Evolutionary conservation across 1,140 invertebrate genomes (phyloP), one percentile per base, ranked within the genome.

Genomic region (Orius insidiosus): DNA sequence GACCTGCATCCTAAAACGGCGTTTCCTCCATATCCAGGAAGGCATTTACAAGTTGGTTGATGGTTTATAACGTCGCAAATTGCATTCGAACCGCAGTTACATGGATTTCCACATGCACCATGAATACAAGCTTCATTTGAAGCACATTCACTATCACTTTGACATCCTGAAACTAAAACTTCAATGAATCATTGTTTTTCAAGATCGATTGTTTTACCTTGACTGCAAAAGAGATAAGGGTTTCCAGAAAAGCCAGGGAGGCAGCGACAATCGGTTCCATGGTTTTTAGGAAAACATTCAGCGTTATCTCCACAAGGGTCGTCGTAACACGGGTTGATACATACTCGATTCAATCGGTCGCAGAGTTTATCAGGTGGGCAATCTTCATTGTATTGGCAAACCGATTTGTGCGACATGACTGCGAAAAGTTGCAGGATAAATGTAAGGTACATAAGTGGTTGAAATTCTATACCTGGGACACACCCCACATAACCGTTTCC

Each of bases 311-410:
- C 86, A 56, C 87, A 93, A 35, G 75, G 77, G 54, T 82, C 78
- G 53, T 82, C 76, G 48, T 71, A 66, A 56, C 86, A 93, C 16
- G 85, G 84, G 65, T 80, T 86, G 37, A 83, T 77, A 58, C 84
- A 89, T 32, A 78, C 70, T 56, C 83, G 68, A 54, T 86, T 86
- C 9, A 85, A 63, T 44, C 81, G 69, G 63, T 87, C 83, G 58
- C 84, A 88, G 2, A 83, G 64, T 53, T 84, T 74, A 50, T 80
- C 70, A 1, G 80, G 76, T 47, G 83, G 80, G 62, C 85, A 89
- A 55, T 89, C 85, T 67, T 86, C 83, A 53, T 88, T 87, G 59
- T 85, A 86, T 58, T 88, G 82, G 56, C 88, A 92, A 32, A 86
- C 70, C 49, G 79, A 74, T 55, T 72, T 66, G 53, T 68, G 63